Evolutionary conservation across 2,113 vertebrate genomes (phyloP).

Genomic region (Climacteris rufus): DNA sequence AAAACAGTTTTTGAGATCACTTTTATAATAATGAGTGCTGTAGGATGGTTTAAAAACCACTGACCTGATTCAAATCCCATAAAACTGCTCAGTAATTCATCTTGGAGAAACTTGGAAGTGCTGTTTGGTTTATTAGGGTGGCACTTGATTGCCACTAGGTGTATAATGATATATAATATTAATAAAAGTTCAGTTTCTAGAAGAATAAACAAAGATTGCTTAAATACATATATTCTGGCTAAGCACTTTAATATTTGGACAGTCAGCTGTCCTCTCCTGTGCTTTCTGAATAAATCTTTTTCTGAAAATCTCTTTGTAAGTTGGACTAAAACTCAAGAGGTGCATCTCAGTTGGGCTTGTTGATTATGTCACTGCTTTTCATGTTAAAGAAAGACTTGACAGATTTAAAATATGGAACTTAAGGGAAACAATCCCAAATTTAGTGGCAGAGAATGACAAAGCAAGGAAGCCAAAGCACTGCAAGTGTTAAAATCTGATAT

Average conservation of each 20-base stretch:
- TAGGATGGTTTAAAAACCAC: neutral
- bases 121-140: neutral
- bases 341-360: neutral
- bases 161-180: neutral
- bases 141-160: neutral
- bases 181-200: neutral
- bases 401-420: neutral
- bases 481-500: neutral
- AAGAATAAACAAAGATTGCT: neutral
- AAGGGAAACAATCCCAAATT: neutral
- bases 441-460: neutral
- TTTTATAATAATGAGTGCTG: neutral
- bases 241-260: neutral
- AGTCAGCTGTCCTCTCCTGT: neutral
- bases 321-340: neutral
- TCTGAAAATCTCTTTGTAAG: neutral
- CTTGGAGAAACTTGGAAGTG: neutral
- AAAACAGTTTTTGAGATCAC: neutral
- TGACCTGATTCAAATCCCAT: neutral
- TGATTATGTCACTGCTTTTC: neutral
- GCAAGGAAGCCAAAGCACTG: neutral
- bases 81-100: neutral
- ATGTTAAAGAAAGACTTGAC: neutral
- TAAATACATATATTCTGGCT: rapidly evolving
- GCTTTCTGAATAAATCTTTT: neutral